Conservation (phyloP, 2,888 invertebrate species). For the Harpalus rubripes region DNA sequence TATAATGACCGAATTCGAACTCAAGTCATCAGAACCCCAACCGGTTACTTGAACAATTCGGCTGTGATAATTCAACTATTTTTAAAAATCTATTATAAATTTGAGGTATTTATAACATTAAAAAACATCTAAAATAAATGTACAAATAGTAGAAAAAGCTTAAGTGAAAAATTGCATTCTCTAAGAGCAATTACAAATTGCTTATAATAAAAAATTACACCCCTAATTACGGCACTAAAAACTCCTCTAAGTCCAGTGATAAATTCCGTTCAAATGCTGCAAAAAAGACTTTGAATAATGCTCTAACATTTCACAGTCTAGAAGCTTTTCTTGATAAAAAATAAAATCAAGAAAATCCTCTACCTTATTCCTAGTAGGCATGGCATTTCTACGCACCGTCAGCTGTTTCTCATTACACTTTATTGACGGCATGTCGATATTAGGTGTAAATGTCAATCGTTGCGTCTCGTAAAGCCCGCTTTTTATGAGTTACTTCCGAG, state of each 20-base stretch:
- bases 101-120: background rate
- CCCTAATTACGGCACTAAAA: constrained; percentile 31
- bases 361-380: constrained; percentile 46
- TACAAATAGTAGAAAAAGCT: constrained; percentile 9
- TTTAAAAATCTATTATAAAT: background rate
- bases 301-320: constrained; percentile 37
- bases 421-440: constrained; percentile 52
- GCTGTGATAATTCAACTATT: too few species aligned
- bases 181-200: constrained; percentile 30
- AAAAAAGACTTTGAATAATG: constrained; percentile 52
- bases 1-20: too few species aligned
- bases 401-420: constrained; percentile 38
- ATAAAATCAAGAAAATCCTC: constrained; percentile 5
- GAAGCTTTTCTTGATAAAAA: constrained; percentile 32
- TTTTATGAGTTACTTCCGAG: constrained; percentile 29
- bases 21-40: too few species aligned
- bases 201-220: constrained; percentile 33
- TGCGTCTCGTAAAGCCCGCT: constrained; percentile 29
- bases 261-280: constrained; percentile 31
- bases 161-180: background rate
- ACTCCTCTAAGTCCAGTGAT: constrained; percentile 16
- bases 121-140: background rate
- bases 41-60: too few species aligned
- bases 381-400: constrained; percentile 44
- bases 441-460: constrained; percentile 54